Evolutionary conservation across 2,113 vertebrate species (phyloP), one percentile per base, ranked within the genome.

Genomic region (Holacanthus passer): DNA sequence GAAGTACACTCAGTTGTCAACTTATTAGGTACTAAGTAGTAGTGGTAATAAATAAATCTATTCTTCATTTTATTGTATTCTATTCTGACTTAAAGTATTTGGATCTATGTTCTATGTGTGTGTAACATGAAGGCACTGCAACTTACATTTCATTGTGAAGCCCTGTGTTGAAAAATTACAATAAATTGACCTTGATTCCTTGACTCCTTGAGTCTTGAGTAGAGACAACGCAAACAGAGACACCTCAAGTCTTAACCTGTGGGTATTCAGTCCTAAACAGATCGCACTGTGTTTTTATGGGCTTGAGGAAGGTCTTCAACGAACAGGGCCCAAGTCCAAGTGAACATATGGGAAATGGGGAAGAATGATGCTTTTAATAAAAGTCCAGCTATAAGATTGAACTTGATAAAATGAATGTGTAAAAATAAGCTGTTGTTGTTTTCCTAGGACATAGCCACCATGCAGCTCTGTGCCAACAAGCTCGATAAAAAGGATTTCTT

Each of bases 391-490:
- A 29, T 35, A 27, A 55, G 35, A 31, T 20, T 74, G 37, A 75
- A 27, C 37, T 39, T 70, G 24, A 12, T 59, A 6, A 13, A 22
- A 1, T 22, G 9, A n/a, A 22, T 32, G 7, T 1, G 9, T 27
- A 3, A 56, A 58, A 20, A 63, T 35, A 17, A 39, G 0, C 31
- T 55, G 7, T 43, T 83, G 11, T 82, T 60, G 11, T 60, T 79
- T 31, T 88, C 76, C 10, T 70, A 98, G 97, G 97, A 98, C 80
- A 96, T 97, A 0, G 91, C 96, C 79, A 98, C 97, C 0, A 97
- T 98, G 97, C 97, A 98, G 93, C 91, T 98, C 22, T 98, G 97
- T 1, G 97, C 97, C 83, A 98, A 98, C 93, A 98, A 98, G 86
- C 95, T 98, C 85, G 97, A 98, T 93, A 98, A 98, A 96, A 90